Percentiles rank a stretch among this genome's conserved stretches.
These are phyloP conservation scores for Ovis canadensis DNA, from an alignment of 2,113 vertebrate genomes.

Conservation along the genomic window DNA sequence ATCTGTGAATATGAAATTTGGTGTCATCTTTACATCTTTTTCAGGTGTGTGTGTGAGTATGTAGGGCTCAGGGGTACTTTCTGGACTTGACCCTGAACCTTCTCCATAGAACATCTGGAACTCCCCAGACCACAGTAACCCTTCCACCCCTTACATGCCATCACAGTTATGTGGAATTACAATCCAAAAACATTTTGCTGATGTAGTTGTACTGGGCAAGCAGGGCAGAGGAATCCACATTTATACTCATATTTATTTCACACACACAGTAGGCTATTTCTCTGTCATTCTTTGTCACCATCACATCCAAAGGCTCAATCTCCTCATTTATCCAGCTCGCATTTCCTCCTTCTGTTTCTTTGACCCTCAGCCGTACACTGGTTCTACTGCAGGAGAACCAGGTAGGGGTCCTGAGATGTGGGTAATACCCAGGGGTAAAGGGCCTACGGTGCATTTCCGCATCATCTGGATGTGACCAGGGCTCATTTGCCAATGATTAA, in stretches of 20 bases:
- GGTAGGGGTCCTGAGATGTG: not conserved
- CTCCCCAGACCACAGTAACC: not conserved
- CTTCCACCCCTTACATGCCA: not conserved
- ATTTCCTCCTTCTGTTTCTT: not conserved
- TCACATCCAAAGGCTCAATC: rapidly evolving
- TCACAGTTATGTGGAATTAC: not conserved
- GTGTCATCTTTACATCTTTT: not conserved
- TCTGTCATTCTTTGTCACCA: not conserved
- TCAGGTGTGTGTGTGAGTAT: not conserved
- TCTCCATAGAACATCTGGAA: not conserved
- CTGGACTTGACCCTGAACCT: not conserved
- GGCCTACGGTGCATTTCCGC: not conserved
- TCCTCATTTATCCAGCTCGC: not conserved
- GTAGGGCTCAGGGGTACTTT: not conserved
- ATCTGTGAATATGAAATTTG: not conserved
- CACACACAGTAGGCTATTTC: not conserved
- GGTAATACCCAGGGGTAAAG: not conserved
- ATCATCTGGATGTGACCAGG: not conserved
- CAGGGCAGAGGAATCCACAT: not conserved
- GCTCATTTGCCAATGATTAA: not conserved
- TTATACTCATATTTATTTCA: not conserved
- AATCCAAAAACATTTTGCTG: not conserved
- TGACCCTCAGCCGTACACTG: not conserved
- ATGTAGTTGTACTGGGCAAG: not conserved
- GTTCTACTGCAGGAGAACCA: not conserved